phyloP scores from a whole-genome alignment of 1,140 invertebrate genomes.

The Scaptomyza hsui region DNA sequence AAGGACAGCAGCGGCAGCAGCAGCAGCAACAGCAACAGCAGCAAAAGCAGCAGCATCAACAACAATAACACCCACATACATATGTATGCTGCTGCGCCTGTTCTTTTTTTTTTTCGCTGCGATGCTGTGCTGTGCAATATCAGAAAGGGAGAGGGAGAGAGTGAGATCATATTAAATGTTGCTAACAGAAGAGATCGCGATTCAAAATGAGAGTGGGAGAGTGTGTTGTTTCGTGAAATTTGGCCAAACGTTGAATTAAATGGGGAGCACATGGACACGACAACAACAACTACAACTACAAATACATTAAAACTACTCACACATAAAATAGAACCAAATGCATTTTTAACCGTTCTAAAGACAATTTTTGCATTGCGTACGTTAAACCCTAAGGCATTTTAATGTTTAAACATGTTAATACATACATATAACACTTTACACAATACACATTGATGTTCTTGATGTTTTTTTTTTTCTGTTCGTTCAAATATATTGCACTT shows the following conservation, averaged over 20 bases:
- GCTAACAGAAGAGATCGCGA: too few species aligned
- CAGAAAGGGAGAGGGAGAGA: neutral
- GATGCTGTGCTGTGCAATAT: neutral
- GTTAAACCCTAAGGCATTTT: constrained; percentile 42
- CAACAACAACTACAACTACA: neutral
- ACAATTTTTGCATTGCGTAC: constrained; percentile 38
- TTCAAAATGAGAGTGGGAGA: constrained; percentile 4
- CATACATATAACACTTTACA: constrained; percentile 7
- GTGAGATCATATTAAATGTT: neutral
- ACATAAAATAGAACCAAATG: constrained; percentile 35
- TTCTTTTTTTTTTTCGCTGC: too few species aligned
- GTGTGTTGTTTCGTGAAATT: constrained; percentile 28
- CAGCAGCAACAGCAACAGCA: neutral
- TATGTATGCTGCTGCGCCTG: too few species aligned
- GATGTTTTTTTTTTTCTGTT: neutral
- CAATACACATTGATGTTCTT: neutral
- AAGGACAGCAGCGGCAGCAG: constrained; percentile 12
- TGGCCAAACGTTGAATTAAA: constrained; percentile 29
- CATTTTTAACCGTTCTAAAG: constrained; percentile 52
- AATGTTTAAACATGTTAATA: constrained; percentile 10
- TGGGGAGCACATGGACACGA: neutral
- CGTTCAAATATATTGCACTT: constrained; percentile 3
- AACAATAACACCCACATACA: too few species aligned
- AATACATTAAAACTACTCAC: neutral
- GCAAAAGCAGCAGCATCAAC: too few species aligned